phyloP scores from a whole-genome alignment of 2,888 invertebrate species.

The Nyleta sp. region DNA sequence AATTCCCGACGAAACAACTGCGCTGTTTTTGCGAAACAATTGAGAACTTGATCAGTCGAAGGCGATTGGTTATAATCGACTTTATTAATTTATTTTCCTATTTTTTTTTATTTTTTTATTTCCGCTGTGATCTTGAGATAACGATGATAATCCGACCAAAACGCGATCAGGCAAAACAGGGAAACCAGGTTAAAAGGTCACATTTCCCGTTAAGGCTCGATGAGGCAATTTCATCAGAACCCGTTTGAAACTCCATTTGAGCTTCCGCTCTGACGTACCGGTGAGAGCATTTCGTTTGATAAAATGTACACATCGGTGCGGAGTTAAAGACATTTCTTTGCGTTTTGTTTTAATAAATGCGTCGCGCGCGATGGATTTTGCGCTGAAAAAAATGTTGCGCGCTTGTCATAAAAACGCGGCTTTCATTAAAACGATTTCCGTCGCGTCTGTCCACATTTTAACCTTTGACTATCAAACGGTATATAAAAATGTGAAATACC shows the following conservation, averaged over 20 bases:
- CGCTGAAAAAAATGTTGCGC: slow-evolving; percentile 37
- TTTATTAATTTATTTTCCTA: not conserved
- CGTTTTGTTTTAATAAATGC: slow-evolving; percentile 50
- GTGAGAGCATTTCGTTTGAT: slow-evolving; percentile 45
- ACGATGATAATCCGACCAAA: slow-evolving; percentile 18
- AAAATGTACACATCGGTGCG: slow-evolving; percentile 37
- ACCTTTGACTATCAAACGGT: slow-evolving; percentile 54
- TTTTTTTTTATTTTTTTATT: not conserved
- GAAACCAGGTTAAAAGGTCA: slow-evolving; percentile 57
- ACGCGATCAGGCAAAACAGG: slow-evolving; percentile 33
- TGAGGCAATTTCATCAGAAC: slow-evolving; percentile 53
- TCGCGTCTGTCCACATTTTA: slow-evolving; percentile 31
- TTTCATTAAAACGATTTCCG: slow-evolving; percentile 58
- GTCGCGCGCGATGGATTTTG: slow-evolving; percentile 39
- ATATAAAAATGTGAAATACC: slow-evolving; percentile 40
- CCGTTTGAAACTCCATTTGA: slow-evolving; percentile 51
- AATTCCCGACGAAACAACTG: no score
- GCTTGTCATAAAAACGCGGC: slow-evolving; percentile 47
- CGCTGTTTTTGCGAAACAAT: no score
- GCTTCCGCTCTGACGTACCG: slow-evolving; percentile 18
- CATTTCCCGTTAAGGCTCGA: slow-evolving; percentile 40
- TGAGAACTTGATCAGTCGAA: no score
- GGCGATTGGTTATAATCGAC: no score
- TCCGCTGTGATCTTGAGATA: not conserved
- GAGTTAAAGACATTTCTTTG: slow-evolving; percentile 46